Evolutionary conservation across 2,888 invertebrate species (phyloP).

Genomic region (Orthonevra nobilis): DNA sequence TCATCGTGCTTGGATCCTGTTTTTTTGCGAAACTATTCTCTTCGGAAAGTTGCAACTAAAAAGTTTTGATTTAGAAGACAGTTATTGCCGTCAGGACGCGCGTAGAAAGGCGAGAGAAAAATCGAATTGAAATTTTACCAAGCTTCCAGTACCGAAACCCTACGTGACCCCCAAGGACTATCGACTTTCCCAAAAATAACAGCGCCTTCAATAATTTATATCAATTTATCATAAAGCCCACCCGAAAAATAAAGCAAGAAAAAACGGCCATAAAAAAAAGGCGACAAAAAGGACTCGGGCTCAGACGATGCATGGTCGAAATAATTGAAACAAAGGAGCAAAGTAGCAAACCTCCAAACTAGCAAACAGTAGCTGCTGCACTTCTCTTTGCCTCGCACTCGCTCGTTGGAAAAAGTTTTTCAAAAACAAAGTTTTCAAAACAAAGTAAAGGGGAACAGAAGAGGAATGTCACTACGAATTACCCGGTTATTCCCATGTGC

Average conservation of each 20-base stretch:
- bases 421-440: background rate
- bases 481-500: conserved; percentile 61
- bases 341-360: conserved; percentile 22
- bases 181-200: conserved; percentile 50
- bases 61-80: conserved; percentile 69
- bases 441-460: conserved; percentile 6
- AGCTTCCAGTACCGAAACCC: background rate
- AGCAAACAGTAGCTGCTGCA: background rate
- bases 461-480: conserved; percentile 48
- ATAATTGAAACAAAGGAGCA: conserved; percentile 67
- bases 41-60: conserved; percentile 32
- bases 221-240: conserved; percentile 61
- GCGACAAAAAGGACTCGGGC: conserved; percentile 4
- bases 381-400: too few relatives aligned
- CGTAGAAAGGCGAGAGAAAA: conserved; percentile 15
- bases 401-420: conserved; percentile 49
- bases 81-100: conserved; percentile 61
- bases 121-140: conserved; percentile 43
- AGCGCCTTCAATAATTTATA: conserved; percentile 59
- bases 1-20: background rate
- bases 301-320: conserved; percentile 21
- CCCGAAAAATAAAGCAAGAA: conserved; percentile 2
- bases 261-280: too few relatives aligned
- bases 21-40: background rate
- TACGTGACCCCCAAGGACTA: conserved; percentile 53